Evolutionary conservation across 2,113 vertebrate species (phyloP).

Genomic region (Anoura caudifer): DNA sequence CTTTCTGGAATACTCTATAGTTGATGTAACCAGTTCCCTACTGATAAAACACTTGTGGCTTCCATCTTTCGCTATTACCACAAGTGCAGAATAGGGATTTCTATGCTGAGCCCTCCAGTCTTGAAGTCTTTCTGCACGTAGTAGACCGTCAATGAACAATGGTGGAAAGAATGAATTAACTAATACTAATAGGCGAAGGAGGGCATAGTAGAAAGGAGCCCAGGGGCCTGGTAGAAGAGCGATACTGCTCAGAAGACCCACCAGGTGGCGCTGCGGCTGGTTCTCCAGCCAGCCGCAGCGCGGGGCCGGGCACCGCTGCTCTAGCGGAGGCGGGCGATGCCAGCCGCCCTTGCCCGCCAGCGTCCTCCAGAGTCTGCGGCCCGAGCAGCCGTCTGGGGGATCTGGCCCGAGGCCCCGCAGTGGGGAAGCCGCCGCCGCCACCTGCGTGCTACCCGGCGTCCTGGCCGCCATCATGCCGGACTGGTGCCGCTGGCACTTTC

Average conservation of each 20-base stretch:
- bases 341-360: background rate
- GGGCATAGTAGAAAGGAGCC: no score
- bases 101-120: background rate
- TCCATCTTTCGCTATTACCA: background rate
- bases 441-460: background rate
- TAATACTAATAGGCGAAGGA: rapidly evolving
- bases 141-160: background rate
- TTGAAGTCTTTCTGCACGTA: background rate
- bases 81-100: background rate
- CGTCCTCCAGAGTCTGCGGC: background rate
- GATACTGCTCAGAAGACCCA: background rate
- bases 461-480: constrained; percentile 77
- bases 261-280: constrained; percentile 46
- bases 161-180: background rate
- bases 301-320: background rate
- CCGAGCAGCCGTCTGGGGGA: background rate
- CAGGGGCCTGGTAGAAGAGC: no score
- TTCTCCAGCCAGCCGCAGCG: no score
- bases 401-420: background rate
- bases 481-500: constrained; percentile 78
- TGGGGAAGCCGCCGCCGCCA: no score
- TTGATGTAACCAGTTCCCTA: background rate
- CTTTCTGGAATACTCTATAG: background rate
- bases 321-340: background rate
- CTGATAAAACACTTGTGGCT: background rate